A percentile compares a stretch with the other conserved stretches of the same genome.
Conservation (phyloP, 2,797 vertebrate species). For the Danionella dracula region DNA sequence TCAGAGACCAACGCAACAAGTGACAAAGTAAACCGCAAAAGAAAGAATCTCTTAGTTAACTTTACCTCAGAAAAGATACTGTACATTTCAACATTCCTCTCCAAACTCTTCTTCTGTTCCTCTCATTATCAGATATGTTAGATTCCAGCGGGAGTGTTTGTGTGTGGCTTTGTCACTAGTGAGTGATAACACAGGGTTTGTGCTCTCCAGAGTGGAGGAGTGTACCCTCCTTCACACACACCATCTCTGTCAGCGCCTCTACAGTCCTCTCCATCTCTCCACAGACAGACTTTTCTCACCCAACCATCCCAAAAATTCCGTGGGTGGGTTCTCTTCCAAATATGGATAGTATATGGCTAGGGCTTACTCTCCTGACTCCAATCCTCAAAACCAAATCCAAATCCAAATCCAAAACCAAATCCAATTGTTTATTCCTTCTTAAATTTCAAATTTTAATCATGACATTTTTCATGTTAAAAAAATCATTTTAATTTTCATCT, state of each 20-base stretch:
- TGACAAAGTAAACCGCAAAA: too few species aligned
- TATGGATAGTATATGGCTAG: slow-evolving; percentile 56
- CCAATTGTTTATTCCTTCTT: too few species aligned
- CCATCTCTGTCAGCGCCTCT: slow-evolving; percentile 38
- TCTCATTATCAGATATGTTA: not conserved
- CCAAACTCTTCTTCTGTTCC: not conserved
- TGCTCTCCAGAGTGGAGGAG: slow-evolving; percentile 37
- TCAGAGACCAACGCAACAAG: too few species aligned
- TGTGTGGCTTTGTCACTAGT: slow-evolving; percentile 32
- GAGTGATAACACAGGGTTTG: slow-evolving; percentile 40
- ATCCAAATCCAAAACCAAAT: too few species aligned
- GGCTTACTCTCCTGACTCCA: too few species aligned
- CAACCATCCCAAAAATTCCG: slow-evolving; percentile 52
- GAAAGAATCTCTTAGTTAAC: too few species aligned
- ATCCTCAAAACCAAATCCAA: too few species aligned
- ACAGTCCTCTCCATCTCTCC: slow-evolving; percentile 42
- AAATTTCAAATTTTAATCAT: too few species aligned
- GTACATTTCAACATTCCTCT: not conserved
- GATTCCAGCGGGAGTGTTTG: slow-evolving; percentile 11
- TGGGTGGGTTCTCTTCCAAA: slow-evolving; percentile 62
- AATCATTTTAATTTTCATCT: too few species aligned
- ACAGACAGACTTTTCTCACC: slow-evolving; percentile 41
- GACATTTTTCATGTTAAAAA: too few species aligned
- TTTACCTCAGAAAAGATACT: slow-evolving; percentile 9
- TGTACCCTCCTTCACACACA: slow-evolving; percentile 31